phyloP scores from a whole-genome alignment of 2,888 invertebrate species.

The Apoderus coryli region DNA sequence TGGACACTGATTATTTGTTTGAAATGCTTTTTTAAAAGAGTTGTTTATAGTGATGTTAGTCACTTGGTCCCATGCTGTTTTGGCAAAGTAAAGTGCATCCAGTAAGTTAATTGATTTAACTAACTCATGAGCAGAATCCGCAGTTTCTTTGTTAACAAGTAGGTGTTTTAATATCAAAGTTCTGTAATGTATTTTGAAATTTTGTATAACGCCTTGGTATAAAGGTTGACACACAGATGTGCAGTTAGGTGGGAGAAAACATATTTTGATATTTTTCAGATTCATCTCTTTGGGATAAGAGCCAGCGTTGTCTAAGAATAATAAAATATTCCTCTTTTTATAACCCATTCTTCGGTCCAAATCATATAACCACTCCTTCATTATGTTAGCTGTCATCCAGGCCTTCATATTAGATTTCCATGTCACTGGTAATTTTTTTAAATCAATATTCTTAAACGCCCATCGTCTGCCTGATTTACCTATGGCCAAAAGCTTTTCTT shows the following conservation, averaged over 20 bases:
- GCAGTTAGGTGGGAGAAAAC: constrained; percentile 3
- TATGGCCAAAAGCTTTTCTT: constrained; percentile 6
- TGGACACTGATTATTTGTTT: no score
- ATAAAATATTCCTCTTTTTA: constrained; percentile 7
- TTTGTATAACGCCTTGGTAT: not conserved
- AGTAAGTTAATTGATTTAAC: constrained; percentile 4
- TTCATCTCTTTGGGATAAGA: constrained; percentile 6
- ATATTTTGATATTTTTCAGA: constrained; percentile 9
- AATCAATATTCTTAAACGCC: constrained; percentile 8
- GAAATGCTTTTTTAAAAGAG: not conserved
- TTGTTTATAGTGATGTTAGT: not conserved
- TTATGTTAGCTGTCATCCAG: constrained; percentile 10
- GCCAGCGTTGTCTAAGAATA: constrained; percentile 7
- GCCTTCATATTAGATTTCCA: constrained; percentile 9
- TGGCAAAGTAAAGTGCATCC: constrained; percentile 1
- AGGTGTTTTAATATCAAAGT: constrained; percentile 6
- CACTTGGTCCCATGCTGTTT: not conserved
- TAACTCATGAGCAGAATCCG: constrained; percentile 2
- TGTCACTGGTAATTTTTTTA: constrained; percentile 8
- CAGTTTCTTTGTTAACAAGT: constrained; percentile 5
- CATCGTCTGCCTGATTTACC: constrained; percentile 6
- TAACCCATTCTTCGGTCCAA: constrained; percentile 7
- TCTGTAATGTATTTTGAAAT: constrained; percentile 4
- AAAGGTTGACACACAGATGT: not conserved
- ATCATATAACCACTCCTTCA: constrained; percentile 7